phyloP scores from a whole-genome alignment of 2,797 vertebrate species.

The Bovichtus variegatus region DNA sequence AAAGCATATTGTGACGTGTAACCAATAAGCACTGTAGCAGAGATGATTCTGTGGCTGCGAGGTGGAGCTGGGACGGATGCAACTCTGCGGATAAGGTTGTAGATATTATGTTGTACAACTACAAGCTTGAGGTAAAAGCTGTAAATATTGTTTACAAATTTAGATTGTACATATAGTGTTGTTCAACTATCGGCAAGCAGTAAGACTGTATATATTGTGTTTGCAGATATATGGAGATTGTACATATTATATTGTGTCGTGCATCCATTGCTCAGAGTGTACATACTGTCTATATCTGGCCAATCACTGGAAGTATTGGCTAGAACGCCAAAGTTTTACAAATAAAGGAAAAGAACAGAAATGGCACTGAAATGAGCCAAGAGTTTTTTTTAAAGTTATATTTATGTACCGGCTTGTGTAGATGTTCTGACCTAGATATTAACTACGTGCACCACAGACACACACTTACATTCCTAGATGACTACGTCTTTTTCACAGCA shows the following conservation, averaged over 20 bases:
- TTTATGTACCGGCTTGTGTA: not conserved
- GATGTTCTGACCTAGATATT: not conserved
- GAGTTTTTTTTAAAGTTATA: not conserved
- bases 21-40: constrained; percentile 43
- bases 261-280: constrained; percentile 68
- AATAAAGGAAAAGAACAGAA: constrained; percentile 76
- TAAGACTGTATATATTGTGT: constrained; percentile 69
- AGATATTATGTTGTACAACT: constrained; percentile 37
- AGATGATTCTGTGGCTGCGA: constrained; percentile 46
- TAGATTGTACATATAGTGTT: constrained; percentile 52
- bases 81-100: constrained; percentile 40
- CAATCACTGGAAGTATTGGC: constrained; percentile 71
- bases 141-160: constrained; percentile 72
- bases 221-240: constrained; percentile 68
- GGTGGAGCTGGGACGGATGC: constrained; percentile 33
- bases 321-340: constrained; percentile 81
- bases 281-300: constrained; percentile 72
- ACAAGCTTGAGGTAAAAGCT: constrained; percentile 30
- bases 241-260: constrained; percentile 68
- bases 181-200: constrained; percentile 37
- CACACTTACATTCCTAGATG: not conserved
- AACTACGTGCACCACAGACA: not conserved
- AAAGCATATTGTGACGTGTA: constrained; percentile 37
- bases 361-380: not conserved
- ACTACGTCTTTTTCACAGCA: not conserved